Evolutionary conservation across 2,113 vertebrate species (phyloP), one percentile per base, ranked within the genome.

Genomic region (Planiliza haematocheilus): DNA sequence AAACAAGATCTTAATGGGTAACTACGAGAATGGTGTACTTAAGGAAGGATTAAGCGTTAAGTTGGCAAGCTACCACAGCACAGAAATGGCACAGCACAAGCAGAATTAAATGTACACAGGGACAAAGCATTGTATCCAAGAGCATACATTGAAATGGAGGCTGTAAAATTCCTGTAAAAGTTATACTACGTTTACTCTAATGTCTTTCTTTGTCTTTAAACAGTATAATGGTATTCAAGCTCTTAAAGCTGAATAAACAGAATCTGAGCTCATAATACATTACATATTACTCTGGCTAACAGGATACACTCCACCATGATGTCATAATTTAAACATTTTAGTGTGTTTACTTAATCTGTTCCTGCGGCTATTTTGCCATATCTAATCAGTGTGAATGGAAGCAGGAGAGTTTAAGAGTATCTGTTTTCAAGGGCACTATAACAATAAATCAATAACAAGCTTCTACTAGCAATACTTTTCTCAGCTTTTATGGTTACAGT

Each of bases 1-100:
- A 67, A 84, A 84, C 70, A 73, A 56, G 52, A 30, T 76, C 39
- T 77, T 38, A 82, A 46, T 1, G 49, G 56, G 71, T 86, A 74
- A 51, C 49, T 21, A 61, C 30, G 20, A 57, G 63, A 86, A 48
- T n/a, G 6, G 0, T 14, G 37, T 72, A 20, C 50, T 81, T 73
- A 77, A 64, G 37, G 74, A 46, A 14, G 55, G 83, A 83, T 79
- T 75, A 79, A 60, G 42, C 45, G 57, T 30, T 20, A 12, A 41
- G 39, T 34, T 63, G 59, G 73, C 49, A 21, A 10, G 45, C 49
- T 41, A 10, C 79, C 3, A 14, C 21, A 43, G 56, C 30, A n/a
- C 41, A 59, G 61, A 21, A 2, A 17, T 48, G 24, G 37, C 36
- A 18, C 14, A 57, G n/a, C n/a, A 20, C 37, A 17, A 1, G 13